These are phyloP conservation scores for Pygoscelis antarcticus DNA, from an alignment of 2,113 vertebrate species.

Conservation along the genomic window DNA sequence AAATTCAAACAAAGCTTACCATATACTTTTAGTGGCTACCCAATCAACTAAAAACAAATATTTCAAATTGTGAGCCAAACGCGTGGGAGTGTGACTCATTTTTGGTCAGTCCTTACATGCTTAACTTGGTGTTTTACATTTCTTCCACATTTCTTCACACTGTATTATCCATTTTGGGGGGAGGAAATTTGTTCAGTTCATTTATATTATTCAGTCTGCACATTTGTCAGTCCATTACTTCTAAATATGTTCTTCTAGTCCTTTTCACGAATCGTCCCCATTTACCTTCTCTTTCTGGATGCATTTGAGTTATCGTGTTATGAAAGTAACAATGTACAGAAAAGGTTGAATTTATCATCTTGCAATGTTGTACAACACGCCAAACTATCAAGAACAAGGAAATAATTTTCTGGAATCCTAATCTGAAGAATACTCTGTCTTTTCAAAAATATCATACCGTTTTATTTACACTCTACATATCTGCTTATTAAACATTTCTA, in stretches of 20 bases:
- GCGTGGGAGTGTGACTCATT: constrained; percentile 36
- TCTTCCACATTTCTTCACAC: constrained; percentile 37
- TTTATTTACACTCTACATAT: constrained; percentile 2
- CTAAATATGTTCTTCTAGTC: not conserved
- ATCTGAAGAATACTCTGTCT: not conserved
- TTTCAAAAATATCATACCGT: not conserved
- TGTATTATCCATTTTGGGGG: not conserved
- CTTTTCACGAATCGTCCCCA: not conserved
- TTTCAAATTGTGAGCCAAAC: not conserved
- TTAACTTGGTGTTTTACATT: constrained; percentile 8
- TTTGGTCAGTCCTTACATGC: constrained; percentile 8
- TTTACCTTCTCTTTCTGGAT: not conserved
- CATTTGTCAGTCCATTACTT: constrained; percentile 2
- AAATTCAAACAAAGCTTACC: constrained; percentile 28
- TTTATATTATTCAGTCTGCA: not conserved
- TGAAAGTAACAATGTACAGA: not conserved
- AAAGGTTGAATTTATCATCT: constrained; percentile 13
- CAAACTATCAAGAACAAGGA: not conserved
- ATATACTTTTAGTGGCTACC: constrained; percentile 38
- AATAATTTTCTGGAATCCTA: not conserved
- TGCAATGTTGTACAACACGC: not conserved
- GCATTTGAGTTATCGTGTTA: not conserved
- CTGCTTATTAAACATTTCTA: constrained; percentile 19
- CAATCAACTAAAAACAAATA: constrained; percentile 38
- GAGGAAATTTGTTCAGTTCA: not conserved